These are phyloP conservation scores for Invenusta paracnida DNA, from an alignment of 2,888 invertebrate species.

Conservation along the genomic window DNA sequence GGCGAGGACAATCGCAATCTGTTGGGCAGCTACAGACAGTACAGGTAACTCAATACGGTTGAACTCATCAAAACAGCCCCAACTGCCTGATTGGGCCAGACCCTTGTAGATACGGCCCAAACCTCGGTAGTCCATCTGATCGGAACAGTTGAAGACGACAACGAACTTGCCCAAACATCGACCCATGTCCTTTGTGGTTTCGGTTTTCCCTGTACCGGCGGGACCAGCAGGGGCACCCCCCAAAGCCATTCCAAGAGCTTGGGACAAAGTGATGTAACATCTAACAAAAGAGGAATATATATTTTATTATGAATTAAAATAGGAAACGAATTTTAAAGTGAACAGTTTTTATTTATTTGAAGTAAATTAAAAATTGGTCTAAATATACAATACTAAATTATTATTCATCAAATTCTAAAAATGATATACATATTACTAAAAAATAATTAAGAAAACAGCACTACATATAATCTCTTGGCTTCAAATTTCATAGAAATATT, in stretches of 20 bases:
- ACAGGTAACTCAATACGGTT: constrained; percentile 87
- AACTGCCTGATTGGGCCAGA: constrained; percentile 86
- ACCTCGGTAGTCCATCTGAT: constrained; percentile 96
- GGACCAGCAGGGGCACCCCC: constrained; percentile 88
- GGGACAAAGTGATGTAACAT: constrained; percentile 91
- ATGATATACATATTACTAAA: too few species aligned
- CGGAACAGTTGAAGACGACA: constrained; percentile 87
- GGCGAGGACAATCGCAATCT: constrained; percentile 81
- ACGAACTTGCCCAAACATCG: constrained; percentile 93
- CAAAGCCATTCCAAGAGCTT: constrained; percentile 89
- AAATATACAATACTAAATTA: neutral
- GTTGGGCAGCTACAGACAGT: constrained; percentile 88
- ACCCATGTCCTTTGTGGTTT: constrained; percentile 96
- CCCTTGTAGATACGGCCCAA: constrained; percentile 89
- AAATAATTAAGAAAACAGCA: too few species aligned
- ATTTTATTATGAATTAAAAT: too few species aligned
- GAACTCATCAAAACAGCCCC: constrained; percentile 98
- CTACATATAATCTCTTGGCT: too few species aligned
- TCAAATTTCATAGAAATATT: too few species aligned
- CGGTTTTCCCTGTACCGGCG: constrained; percentile 95
- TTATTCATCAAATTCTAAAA: neutral
- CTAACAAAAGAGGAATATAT: constrained; percentile 62
- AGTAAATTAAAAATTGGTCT: neutral
- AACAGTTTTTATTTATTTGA: neutral
- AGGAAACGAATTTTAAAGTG: too few species aligned